A percentile compares a stretch with the other conserved stretches of the same genome.
These are phyloP conservation scores for Cantharis nigra DNA, from an alignment of 2,888 invertebrate species.

Conservation along the genomic window DNA sequence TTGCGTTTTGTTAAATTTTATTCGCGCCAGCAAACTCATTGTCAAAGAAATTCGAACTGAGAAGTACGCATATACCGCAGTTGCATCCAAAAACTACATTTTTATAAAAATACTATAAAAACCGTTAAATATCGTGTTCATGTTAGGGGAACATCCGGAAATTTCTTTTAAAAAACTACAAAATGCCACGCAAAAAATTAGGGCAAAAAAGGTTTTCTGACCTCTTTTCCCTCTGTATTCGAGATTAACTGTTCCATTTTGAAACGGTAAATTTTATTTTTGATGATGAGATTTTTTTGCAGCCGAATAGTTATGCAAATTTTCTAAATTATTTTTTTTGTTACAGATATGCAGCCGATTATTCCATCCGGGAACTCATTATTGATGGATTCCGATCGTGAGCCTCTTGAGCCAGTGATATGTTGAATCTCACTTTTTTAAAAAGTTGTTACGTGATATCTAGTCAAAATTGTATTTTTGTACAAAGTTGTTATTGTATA, in stretches of 20 bases:
- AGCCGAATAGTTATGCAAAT: neutral
- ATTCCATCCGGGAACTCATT: neutral
- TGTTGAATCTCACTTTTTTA: conserved; percentile 17
- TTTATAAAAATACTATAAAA: neutral
- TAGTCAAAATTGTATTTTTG: conserved; percentile 19
- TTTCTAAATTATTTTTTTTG: neutral
- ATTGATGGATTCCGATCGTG: neutral
- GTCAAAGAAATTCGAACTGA: neutral
- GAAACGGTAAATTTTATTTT: neutral
- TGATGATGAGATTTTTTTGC: neutral
- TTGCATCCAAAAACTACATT: neutral
- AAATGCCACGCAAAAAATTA: neutral
- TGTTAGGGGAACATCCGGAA: neutral
- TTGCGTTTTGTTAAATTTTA: conserved; percentile 14
- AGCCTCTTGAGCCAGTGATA: conserved; percentile 16
- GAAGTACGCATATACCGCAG: neutral
- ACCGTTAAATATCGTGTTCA: neutral
- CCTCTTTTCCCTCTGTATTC: neutral
- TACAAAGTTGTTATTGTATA: conserved; percentile 15
- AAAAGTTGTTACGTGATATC: conserved; percentile 18
- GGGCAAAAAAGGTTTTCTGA: neutral
- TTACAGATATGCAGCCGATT: neutral
- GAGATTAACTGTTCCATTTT: neutral
- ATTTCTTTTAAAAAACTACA: neutral
- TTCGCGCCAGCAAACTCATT: conserved; percentile 5